Evolutionary conservation across 2,888 invertebrate genomes (phyloP).

Genomic region (Callyntrura guangdongensis): DNA sequence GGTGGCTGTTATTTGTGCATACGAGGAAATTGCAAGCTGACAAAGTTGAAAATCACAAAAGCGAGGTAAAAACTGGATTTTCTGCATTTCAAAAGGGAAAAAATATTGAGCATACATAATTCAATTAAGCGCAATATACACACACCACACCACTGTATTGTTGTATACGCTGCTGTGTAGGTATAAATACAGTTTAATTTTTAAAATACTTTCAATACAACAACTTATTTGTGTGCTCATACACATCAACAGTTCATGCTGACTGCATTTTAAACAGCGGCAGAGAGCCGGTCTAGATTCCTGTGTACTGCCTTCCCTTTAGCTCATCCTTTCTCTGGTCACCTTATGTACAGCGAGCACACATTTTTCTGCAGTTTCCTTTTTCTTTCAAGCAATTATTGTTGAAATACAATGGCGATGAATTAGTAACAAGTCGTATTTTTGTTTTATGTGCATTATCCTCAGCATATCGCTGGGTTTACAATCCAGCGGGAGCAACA

Average conservation of each 20-base stretch:
- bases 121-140: conserved; percentile 23
- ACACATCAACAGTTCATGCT: neutral
- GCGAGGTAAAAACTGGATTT: conserved; percentile 63
- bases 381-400: no score
- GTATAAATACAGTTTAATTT: no score
- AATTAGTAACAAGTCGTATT: no score
- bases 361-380: conserved; percentile 11
- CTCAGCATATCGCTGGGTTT: no score
- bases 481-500: no score
- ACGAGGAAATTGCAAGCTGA: conserved; percentile 22
- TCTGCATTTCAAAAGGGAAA: conserved; percentile 49
- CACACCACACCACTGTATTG: no score
- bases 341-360: neutral
- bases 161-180: no score
- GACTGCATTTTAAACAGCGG: neutral
- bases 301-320: neutral
- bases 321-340: neutral
- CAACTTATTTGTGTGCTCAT: no score
- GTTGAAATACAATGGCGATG: no score
- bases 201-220: no score
- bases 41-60: conserved; percentile 48
- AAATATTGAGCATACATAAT: conserved; percentile 40
- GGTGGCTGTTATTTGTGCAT: neutral
- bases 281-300: neutral
- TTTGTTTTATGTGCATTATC: no score